phyloP scores from a whole-genome alignment of 2,113 vertebrate species.

The Triplophysa dalaica region DNA sequence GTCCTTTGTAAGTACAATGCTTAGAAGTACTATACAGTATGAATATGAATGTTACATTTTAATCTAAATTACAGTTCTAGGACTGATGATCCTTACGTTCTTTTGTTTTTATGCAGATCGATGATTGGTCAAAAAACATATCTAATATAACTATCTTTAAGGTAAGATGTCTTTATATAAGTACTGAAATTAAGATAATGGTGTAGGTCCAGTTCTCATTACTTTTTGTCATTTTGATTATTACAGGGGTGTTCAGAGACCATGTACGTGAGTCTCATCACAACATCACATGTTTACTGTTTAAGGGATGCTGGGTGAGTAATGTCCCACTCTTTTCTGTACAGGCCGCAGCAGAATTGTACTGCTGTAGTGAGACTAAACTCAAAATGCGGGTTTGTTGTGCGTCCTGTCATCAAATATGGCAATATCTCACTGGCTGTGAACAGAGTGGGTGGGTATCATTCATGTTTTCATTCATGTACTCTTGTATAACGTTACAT shows the following conservation, averaged over 20 bases:
- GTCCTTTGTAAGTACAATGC: not conserved
- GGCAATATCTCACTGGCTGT: constrained; percentile 14
- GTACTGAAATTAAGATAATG: not conserved
- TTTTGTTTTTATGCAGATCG: constrained; percentile 5
- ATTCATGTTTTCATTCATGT: not conserved
- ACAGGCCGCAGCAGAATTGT: constrained; percentile 48
- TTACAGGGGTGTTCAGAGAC: not conserved
- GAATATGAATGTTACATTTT: not conserved
- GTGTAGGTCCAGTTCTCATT: not conserved
- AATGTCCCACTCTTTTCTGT: constrained; percentile 1
- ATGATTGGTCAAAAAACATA: not conserved
- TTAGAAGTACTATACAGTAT: not conserved
- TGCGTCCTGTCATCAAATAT: constrained; percentile 51
- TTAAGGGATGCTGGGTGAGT: not conserved
- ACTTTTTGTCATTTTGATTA: not conserved
- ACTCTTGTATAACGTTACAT: no score
- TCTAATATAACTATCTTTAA: rapidly evolving
- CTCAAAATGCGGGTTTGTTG: not conserved
- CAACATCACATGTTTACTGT: not conserved
- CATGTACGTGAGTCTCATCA: not conserved
- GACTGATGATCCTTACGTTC: no score
- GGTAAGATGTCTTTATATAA: not conserved
- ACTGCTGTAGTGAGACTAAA: constrained; percentile 53
- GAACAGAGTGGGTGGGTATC: constrained; percentile 62
- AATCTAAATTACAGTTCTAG: not conserved